Conservation (phyloP, 2,113 vertebrate genomes). For the Myotis davidii region DNA sequence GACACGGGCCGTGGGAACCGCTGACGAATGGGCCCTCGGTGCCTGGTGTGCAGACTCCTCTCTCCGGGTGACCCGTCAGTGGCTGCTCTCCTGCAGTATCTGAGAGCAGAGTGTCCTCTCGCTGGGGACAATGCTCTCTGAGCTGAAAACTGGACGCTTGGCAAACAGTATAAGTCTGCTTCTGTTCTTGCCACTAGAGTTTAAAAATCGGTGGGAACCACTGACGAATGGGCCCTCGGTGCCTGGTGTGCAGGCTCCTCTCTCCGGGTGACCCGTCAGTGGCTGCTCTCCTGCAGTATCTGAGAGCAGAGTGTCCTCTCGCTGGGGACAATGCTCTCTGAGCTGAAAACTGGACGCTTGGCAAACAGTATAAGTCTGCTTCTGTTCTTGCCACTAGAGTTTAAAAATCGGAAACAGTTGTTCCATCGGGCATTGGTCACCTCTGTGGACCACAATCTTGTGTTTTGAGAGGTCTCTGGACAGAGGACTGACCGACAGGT, state of each 20-base stretch:
- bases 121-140: not conserved
- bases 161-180: slow-evolving; percentile 44
- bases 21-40: too few relatives aligned
- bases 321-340: not conserved
- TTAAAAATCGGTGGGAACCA: not conserved
- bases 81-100: slow-evolving; percentile 55
- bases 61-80: slow-evolving; percentile 21
- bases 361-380: slow-evolving; percentile 44
- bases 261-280: slow-evolving; percentile 21
- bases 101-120: slow-evolving; percentile 35
- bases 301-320: slow-evolving; percentile 35
- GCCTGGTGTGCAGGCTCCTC: not conserved
- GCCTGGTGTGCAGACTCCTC: not conserved
- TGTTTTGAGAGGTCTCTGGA: not conserved
- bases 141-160: not conserved
- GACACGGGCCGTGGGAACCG: too few relatives aligned
- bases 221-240: too few relatives aligned
- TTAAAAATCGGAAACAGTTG: slow-evolving; percentile 29
- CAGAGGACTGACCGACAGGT: not conserved
- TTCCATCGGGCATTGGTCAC: slow-evolving; percentile 48
- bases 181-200: slow-evolving; percentile 46
- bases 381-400: slow-evolving; percentile 46
- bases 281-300: slow-evolving; percentile 55
- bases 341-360: not conserved
- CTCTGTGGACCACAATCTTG: slow-evolving; percentile 21